Conservation (phyloP, 2,797 vertebrate species). For the Arctocebus calabarensis region DNA sequence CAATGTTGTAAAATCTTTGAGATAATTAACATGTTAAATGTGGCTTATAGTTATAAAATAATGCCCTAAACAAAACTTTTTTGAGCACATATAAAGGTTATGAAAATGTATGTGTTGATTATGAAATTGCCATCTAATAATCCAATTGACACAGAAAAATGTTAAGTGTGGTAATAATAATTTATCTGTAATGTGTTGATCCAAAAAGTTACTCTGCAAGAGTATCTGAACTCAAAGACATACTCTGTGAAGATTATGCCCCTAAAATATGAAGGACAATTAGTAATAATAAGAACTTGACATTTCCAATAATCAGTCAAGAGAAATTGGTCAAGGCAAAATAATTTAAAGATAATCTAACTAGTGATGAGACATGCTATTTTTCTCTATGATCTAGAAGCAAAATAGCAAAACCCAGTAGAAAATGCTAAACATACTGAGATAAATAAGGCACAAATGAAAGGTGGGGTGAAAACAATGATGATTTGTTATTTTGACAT, state of each 20-base stretch:
- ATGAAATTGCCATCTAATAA: background rate
- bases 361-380: background rate
- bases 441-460: background rate
- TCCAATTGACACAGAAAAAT: background rate
- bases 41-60: background rate
- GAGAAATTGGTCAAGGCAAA: background rate
- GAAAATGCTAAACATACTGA: background rate
- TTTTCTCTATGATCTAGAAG: conserved; percentile 1
- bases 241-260: background rate
- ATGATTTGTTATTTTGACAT: background rate
- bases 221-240: background rate
- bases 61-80: background rate
- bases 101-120: background rate
- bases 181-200: background rate
- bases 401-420: background rate
- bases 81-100: background rate
- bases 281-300: background rate
- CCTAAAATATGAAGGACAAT: background rate
- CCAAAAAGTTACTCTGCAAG: background rate
- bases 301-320: background rate
- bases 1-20: background rate
- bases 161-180: background rate
- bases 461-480: background rate
- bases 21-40: background rate
- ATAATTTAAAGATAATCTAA: background rate